Evolutionary conservation across 2,888 invertebrate species (phyloP), one percentile per base, ranked within the genome.

Genomic region (Uloborus plumipes): DNA sequence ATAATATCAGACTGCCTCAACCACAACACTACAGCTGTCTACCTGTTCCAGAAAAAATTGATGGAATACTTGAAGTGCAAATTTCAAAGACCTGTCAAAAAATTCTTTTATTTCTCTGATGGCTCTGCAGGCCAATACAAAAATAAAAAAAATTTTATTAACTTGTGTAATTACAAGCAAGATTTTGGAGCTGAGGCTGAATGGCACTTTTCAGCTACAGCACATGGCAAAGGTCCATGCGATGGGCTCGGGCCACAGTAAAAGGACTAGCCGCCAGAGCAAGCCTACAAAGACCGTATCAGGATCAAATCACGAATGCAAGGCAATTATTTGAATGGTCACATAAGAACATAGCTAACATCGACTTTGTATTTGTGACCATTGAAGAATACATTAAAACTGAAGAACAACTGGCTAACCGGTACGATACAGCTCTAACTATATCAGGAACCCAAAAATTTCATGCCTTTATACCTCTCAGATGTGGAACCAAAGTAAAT

Each of bases 221-320:
- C 80, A 7, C 87, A 87, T 78, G 87, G 86, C 4, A 87, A 87
- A 73, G 73, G 85, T 16, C 72, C 87, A 0, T 86, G 86, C 76
- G 87, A 74, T 65, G 65, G 73, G 14, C 14, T 73, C 18, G 64
- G 31, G 31, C 31, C 31, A 65, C 58, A 31, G 70, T 70, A 13
- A 58, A 70, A 58, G 58, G 58, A 31, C 16, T 55, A 31, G 39
- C 64, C 39, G 53, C 62, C 3, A 64, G 39, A 22, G 39, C 64
- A 53, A 74, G 64, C 16, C 22, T 73, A 47, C 73, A 87, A 84
- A 31, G 69, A 14, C 51, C 77, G 22, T 51, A 69, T 18, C 20
- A 53, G 20, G 86, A 86, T 2, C 84, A 77, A 50, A 77, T 62
- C 16, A 39, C 31, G 20, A 16, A 61, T 18, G 15, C 70, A n/a